These are phyloP conservation scores for Ammodytes dubius DNA, from an alignment of 2,113 vertebrate genomes.

Conservation along the genomic window DNA sequence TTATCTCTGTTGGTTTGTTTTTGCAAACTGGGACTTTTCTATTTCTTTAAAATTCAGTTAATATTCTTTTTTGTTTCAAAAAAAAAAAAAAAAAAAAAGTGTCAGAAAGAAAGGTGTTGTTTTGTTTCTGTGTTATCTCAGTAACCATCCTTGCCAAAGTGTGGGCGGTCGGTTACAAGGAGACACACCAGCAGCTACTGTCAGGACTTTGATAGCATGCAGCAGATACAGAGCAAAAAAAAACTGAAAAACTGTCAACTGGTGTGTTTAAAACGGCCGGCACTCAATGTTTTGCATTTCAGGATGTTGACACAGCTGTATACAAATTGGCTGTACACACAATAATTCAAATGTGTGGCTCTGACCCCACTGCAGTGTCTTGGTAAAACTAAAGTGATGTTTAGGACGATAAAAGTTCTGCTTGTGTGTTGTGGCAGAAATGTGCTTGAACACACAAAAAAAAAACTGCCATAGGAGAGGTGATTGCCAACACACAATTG, in stretches of 20 bases:
- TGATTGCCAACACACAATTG: background rate
- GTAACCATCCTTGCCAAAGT: conserved; percentile 10
- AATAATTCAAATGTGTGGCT: background rate
- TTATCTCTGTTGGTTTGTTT: too few relatives aligned
- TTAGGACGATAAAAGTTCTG: background rate
- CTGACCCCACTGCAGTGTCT: conserved; percentile 41
- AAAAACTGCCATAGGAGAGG: background rate
- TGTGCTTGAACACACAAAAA: background rate
- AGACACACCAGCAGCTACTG: conserved; percentile 19
- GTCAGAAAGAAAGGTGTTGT: background rate
- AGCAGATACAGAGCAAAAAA: conserved; percentile 17
- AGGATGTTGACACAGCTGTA: conserved; percentile 61
- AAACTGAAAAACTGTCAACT: conserved; percentile 7
- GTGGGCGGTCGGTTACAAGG: conserved; percentile 15
- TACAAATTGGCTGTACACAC: conserved; percentile 15
- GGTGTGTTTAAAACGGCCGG: conserved; percentile 12
- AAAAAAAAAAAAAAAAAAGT: background rate
- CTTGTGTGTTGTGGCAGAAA: background rate
- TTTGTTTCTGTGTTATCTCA: conserved; percentile 45
- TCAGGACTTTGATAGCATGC: conserved; percentile 17
- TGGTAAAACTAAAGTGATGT: background rate
- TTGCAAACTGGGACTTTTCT: too few relatives aligned
- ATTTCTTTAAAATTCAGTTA: background rate
- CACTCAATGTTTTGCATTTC: background rate
- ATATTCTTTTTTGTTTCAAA: background rate